Base-by-base conservation (phyloP, 2,888 invertebrate genomes). In the Podabrus alpinus region DNA sequence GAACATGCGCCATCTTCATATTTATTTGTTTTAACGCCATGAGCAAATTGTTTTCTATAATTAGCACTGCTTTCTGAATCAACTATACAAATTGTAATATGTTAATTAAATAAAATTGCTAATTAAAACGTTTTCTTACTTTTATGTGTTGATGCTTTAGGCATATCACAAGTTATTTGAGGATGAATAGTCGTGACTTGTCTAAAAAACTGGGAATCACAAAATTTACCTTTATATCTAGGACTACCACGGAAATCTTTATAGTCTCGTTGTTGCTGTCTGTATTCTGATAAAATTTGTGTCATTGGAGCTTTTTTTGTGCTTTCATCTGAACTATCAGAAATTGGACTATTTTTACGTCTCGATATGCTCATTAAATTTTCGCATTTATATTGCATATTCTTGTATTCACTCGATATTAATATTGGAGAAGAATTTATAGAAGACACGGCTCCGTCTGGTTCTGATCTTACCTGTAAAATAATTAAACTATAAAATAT, bases 41-140 rank as follows among this genome's bases (percentile, higher is more conserved):
- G 91, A 24, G 93, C 93, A 88, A 94, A 93, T 88, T 93, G 92
- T 86, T 90, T 90, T 81, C 94, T 89, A 87, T 94, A 93, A 89
- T 94, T 94, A 86, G 92, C 92, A 66, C 89, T 88, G 76, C 85
- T 86, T 61, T 86, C 85, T 0, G 84, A 25, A 62, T 68, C 68
- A 19, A 59, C 69, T 68, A 59, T 45, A 17, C 68, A 66, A 25
- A 19, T 29, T 62, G 17, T 11, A 45, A n/a, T n/a, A 24, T 15
- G 72, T 15, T 24, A 71, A 73, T 62, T 45, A 68, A 64, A 16
- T 29, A 73, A 21, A 71, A 25, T 24, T 19, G n/a, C 9, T n/a
- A n/a, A 45, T 69, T 15, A 62, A 68, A 61, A 73, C 5, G 25
- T 60, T 45, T 45, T 45, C 64, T 59, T 73, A 85, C 84, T 70